phyloP scores from a whole-genome alignment of 2,888 invertebrate species.

The Sclerodermus sp. region DNA sequence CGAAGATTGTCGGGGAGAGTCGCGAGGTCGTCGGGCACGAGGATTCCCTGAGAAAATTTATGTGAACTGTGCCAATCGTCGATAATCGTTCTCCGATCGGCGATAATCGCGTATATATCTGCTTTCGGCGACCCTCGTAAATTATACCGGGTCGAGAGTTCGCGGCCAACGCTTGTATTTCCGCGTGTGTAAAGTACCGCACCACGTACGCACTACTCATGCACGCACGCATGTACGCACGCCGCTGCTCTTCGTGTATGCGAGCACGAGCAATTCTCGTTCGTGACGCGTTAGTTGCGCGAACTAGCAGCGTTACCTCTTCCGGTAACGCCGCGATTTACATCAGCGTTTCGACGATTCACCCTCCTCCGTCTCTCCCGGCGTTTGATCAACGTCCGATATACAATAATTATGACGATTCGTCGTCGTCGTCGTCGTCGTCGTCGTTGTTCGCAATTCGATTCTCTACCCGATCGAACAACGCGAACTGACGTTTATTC shows the following conservation, averaged over 20 bases:
- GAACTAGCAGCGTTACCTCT: slow-evolving; percentile 1
- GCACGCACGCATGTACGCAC: background rate
- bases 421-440: too few relatives aligned
- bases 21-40: slow-evolving; percentile 6
- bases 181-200: slow-evolving; percentile 32
- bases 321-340: slow-evolving; percentile 18
- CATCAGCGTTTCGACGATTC: too few relatives aligned
- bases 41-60: slow-evolving; percentile 27
- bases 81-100: slow-evolving; percentile 43
- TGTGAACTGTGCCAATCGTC: slow-evolving; percentile 33
- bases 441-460: too few relatives aligned
- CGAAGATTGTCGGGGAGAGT: slow-evolving; percentile 5
- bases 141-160: slow-evolving; percentile 20
- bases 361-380: too few relatives aligned
- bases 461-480: too few relatives aligned
- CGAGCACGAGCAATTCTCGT: too few relatives aligned
- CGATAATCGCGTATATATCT: slow-evolving; percentile 38
- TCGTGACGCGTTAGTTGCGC: slow-evolving; percentile 7
- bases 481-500: too few relatives aligned
- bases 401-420: too few relatives aligned
- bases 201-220: slow-evolving; percentile 9
- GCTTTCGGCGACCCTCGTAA: slow-evolving; percentile 22
- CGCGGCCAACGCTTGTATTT: slow-evolving; percentile 25
- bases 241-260: too few relatives aligned
- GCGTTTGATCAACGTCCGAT: too few relatives aligned